phyloP scores from a whole-genome alignment of 1,140 invertebrate species.

The Psilanteris sp. region DNA sequence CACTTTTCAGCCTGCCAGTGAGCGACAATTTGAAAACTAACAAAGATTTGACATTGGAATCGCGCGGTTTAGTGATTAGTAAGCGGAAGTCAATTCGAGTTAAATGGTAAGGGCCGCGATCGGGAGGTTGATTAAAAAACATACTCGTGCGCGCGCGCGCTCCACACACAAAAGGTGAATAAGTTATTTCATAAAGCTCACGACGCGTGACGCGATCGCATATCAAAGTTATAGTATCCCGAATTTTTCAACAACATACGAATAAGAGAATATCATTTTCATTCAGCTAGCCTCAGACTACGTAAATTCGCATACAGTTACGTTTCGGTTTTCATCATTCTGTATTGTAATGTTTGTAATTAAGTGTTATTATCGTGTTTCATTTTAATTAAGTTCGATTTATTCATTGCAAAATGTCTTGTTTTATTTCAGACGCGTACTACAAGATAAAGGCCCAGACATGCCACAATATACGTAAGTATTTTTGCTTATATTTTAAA shows the following conservation, averaged over 20 bases:
- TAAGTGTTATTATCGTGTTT: constrained; percentile 6
- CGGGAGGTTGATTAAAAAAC: constrained; percentile 57
- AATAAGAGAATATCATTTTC: constrained; percentile 61
- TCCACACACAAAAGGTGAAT: constrained; percentile 55
- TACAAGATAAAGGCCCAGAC: constrained; percentile 83
- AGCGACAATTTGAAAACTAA: too few relatives aligned
- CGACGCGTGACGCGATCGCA: constrained; percentile 64
- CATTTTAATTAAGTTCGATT: background rate
- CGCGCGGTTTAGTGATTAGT: constrained; percentile 5
- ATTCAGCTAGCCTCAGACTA: constrained; percentile 15
- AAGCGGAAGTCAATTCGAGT: constrained; percentile 12
- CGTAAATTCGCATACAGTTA: constrained; percentile 44
- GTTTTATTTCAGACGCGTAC: constrained; percentile 82
- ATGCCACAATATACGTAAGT: constrained; percentile 86
- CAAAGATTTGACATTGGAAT: too few relatives aligned
- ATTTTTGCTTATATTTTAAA: too few relatives aligned
- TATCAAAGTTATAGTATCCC: constrained; percentile 57
- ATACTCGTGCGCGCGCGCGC: constrained; percentile 35
- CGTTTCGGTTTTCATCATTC: constrained; percentile 5
- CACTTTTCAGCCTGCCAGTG: too few relatives aligned
- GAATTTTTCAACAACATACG: constrained; percentile 59
- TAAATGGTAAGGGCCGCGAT: constrained; percentile 27
- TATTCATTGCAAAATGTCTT: constrained; percentile 44
- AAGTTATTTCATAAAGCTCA: constrained; percentile 61
- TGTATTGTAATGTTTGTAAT: constrained; percentile 7